These are phyloP conservation scores for Salvelinus alpinus DNA, from an alignment of 2,113 vertebrate genomes.

Conservation along the genomic window DNA sequence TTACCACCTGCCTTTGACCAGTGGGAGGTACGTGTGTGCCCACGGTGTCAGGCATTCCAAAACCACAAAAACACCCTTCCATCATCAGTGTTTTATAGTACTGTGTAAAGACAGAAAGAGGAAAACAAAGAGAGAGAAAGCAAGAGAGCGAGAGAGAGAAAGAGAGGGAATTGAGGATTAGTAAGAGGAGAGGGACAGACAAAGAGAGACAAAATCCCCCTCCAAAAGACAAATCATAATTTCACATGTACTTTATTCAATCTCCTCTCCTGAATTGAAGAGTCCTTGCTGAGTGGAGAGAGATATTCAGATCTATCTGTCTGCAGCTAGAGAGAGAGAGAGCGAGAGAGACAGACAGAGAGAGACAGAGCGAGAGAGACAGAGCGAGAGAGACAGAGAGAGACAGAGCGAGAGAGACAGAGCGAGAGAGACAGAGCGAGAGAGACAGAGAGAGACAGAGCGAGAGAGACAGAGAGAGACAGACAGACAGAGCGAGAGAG, in stretches of 20 bases:
- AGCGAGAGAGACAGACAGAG: neutral
- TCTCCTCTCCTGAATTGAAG: constrained; percentile 18
- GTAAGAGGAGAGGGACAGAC: neutral
- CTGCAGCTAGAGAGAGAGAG: constrained; percentile 17
- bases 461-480: neutral
- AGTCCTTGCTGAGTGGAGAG: constrained; percentile 3
- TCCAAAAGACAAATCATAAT: constrained; percentile 4
- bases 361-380: constrained; percentile 18
- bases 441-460: constrained; percentile 6
- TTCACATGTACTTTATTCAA: constrained; percentile 20
- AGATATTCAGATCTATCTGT: constrained; percentile 7
- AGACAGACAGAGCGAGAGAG: no score
- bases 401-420: no score
- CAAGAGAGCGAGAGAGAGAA: neutral
- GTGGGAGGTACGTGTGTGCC: neutral
- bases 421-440: no score
- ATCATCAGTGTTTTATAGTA: no score
- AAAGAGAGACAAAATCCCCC: constrained; percentile 12
- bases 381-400: no score
- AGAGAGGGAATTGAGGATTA: neutral
- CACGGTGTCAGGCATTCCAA: constrained; percentile 24
- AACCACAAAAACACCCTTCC: no score
- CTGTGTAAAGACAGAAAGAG: constrained; percentile 8
- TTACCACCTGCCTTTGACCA: constrained; percentile 30
- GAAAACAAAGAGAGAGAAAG: constrained; percentile 15